A percentile compares a stretch with the other conserved stretches of the same genome.
Evolutionary conservation across 2,888 invertebrate species (phyloP).

Genomic region (Geotrupes spiniger): DNA sequence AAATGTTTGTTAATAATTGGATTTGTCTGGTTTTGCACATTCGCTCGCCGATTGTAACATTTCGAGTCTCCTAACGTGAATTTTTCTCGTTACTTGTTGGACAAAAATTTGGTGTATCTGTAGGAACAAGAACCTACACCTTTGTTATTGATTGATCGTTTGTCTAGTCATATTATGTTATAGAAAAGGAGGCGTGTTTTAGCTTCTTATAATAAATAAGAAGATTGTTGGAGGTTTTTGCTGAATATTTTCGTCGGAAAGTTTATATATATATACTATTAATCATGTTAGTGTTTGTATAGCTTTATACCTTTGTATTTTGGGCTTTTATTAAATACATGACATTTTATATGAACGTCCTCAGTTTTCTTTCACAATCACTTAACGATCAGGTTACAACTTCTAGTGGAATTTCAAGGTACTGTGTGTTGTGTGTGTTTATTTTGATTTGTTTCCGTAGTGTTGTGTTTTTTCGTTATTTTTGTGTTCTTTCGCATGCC

Average conservation of each 20-base stretch:
- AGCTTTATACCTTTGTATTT: conserved; percentile 24
- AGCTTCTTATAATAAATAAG: too few relatives aligned
- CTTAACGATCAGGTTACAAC: conserved; percentile 1
- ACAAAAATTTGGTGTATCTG: too few relatives aligned
- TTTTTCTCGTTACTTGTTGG: too few relatives aligned
- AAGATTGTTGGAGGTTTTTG: neutral
- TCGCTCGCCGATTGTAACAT: neutral
- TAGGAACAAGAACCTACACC: too few relatives aligned
- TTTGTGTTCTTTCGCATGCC: neutral
- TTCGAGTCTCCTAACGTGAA: too few relatives aligned
- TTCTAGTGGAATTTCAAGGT: conserved; percentile 3
- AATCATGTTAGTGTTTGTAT: conserved; percentile 22
- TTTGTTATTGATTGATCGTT: too few relatives aligned
- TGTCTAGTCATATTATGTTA: too few relatives aligned
- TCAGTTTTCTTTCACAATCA: neutral
- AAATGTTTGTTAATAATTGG: too few relatives aligned
- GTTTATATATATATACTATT: conserved; percentile 20
- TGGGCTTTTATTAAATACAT: conserved; percentile 21
- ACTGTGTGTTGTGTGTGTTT: conserved; percentile 7
- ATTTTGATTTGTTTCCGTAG: neutral
- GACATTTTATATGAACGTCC: conserved; percentile 11
- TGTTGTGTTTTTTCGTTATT: conserved; percentile 1
- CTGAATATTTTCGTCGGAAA: conserved; percentile 18
- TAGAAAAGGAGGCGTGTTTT: too few relatives aligned
- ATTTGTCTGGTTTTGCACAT: too few relatives aligned